These are phyloP conservation scores for Pleuronectes platessa DNA, from an alignment of 2,113 vertebrate species.

Conservation along the genomic window DNA sequence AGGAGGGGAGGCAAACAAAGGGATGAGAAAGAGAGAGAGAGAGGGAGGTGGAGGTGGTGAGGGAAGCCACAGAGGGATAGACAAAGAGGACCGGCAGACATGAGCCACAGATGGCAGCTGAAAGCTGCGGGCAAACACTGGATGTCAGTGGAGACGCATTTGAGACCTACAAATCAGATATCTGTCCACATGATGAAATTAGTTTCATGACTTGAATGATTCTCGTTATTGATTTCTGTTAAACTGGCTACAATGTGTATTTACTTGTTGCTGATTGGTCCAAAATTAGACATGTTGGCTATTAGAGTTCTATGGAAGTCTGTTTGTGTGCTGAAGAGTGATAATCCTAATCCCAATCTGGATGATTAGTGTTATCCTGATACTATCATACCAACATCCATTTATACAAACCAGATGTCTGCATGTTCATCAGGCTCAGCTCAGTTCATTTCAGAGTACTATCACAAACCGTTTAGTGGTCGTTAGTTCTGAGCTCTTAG, in stretches of 20 bases:
- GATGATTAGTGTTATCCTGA: conserved; percentile 55
- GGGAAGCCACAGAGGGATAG: conserved; percentile 33
- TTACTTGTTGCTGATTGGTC: not conserved
- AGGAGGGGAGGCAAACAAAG: conserved; percentile 56
- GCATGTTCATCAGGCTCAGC: conserved; percentile 14
- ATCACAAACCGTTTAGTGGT: conserved; percentile 7
- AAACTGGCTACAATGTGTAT: not conserved
- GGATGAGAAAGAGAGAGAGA: conserved; percentile 24
- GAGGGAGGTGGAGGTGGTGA: conserved; percentile 32
- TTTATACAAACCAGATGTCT: conserved; percentile 38
- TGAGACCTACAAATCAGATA: conserved; percentile 19
- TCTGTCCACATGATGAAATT: conserved; percentile 16
- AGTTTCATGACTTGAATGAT: not conserved
- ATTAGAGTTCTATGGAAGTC: conserved; percentile 9
- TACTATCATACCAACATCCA: conserved; percentile 53
- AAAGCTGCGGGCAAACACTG: conserved; percentile 38
- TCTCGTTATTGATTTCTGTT: conserved; percentile 3
- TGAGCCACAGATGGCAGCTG: conserved; percentile 57
- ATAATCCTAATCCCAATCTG: conserved; percentile 63
- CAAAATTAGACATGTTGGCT: not conserved
- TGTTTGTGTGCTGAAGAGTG: conserved; percentile 31
- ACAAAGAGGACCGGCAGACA: conserved; percentile 49
- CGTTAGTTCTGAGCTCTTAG: not conserved
- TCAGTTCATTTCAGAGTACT: conserved; percentile 7
- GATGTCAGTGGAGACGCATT: conserved; percentile 13